Evolutionary conservation across 2,888 invertebrate genomes (phyloP), one percentile per base, ranked within the genome.

Genomic region (Panzeria rudis): DNA sequence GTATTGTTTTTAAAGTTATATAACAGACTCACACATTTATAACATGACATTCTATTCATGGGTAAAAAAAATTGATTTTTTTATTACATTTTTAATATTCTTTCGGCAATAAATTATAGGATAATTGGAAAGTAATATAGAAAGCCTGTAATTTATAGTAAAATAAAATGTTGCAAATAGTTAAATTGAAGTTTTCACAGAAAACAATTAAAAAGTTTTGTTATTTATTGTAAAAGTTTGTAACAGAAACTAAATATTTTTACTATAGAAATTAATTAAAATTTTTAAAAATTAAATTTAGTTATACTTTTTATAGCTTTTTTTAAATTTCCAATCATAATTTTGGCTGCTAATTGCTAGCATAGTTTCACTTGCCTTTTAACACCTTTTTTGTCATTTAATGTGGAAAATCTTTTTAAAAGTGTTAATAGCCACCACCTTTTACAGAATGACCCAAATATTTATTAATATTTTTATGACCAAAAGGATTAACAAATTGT

Each of bases 1-100:
- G 69, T 64, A 78, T 75, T 84, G 79, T 84, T 84, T 68, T 79
- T 32, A 47, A 78, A 75, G 41, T 47, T 62, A 52, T 73, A 23
- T 13, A 59, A 75, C 29, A 50, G 38, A 50, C 32, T 35, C 17
- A 25, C 32, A 1, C 38, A 8, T n/a, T 50, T 25, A 38, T 50
- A 15, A 38, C 47, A 50, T 73, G 20, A 23, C 6, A 52, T 50
- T 59, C 38, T 59, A 25, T 50, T 38, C 38, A 9, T 13, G 11
- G 25, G 3, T 23, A 52, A n/a, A 29, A 20, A 73, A 52, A 32
- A 64, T 64, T 62, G 4, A 8, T n/a, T 50, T 76, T 68, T 76
- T 76, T 76, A 64, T 76, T 20, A 54, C 38, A 29, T 15, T 41
- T 64, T 75, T 52, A 54, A 54, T 52, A 29, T 23, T 13, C 17